phyloP scores from a whole-genome alignment of 2,888 invertebrate species.

The Lasiommata megera region DNA sequence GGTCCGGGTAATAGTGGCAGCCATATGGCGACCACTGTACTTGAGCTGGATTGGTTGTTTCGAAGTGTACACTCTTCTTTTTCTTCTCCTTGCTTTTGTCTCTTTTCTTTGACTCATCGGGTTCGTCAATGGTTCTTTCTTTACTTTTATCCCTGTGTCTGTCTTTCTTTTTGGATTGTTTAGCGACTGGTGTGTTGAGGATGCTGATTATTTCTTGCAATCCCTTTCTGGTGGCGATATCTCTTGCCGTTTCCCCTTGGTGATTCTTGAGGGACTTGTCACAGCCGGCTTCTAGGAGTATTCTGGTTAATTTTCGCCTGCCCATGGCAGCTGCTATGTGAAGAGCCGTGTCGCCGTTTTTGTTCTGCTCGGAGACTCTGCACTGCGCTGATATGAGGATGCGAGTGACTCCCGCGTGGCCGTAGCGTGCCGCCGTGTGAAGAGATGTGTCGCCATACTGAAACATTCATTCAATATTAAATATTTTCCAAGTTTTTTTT shows the following conservation, averaged over 20 bases:
- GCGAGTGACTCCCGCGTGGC: conserved; percentile 97
- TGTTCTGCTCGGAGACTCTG: conserved; percentile 93
- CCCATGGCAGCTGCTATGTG: conserved; percentile 98
- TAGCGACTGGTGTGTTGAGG: conserved; percentile 80
- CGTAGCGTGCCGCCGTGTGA: conserved; percentile 97
- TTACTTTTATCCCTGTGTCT: conserved; percentile 71
- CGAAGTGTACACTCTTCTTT: conserved; percentile 80
- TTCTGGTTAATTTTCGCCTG: conserved; percentile 92
- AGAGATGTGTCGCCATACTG: conserved; percentile 97
- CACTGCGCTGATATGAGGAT: conserved; percentile 95
- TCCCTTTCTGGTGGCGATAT: conserved; percentile 94
- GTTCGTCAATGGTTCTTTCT: conserved; percentile 79
- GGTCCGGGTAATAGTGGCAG: conserved; percentile 94
- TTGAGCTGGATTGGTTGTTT: conserved; percentile 51
- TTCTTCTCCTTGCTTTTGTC: conserved; percentile 71
- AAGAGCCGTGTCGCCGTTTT: conserved; percentile 96
- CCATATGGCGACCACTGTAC: conserved; percentile 94
- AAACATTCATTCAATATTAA: conserved; percentile 30
- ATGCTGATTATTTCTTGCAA: conserved; percentile 92
- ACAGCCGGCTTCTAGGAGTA: conserved; percentile 93
- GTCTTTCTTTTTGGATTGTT: conserved; percentile 67
- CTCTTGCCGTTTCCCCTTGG: conserved; percentile 93
- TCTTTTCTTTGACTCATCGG: conserved; percentile 66
- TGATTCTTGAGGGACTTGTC: conserved; percentile 86
- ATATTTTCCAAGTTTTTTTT: too few relatives aligned